Evolutionary conservation across 1,140 invertebrate genomes (phyloP), one percentile per base, ranked within the genome.

Genomic region (Pseudachorutes palmiensis): DNA sequence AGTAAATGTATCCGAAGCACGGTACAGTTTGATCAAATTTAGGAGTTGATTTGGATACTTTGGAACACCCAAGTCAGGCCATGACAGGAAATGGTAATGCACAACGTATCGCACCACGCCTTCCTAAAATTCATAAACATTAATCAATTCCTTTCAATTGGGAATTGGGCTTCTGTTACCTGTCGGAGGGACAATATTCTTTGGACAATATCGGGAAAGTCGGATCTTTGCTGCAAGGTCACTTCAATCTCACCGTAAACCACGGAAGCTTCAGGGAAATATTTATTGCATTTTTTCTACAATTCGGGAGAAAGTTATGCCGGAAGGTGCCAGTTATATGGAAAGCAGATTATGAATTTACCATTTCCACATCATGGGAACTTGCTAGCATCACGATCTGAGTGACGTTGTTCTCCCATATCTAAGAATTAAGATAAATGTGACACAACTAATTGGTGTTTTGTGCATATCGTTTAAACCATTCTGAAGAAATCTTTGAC

Each of bases 31-130:
- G 29, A 63, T 63, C 3, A 63, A 24, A 48, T 45, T 36, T 2
- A 63, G 33, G 14, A 63, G 3, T 29, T 63, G 61, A 29, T 22
- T 22, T 45, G 61, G 61, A 48, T 63, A 30, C 5, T 24, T 19
- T 26, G 61, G 61, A 5, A 41, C 61, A 19, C 22, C 61, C 3
- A 63, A 14, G 41, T 63, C 61, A 31, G 61, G 61, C 61, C 61
- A 63, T 41, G 61, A 36, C 24, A 31, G 14, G 29, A 63, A 63
- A 28, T 63, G 61, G 24, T 41, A 45, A 26, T 63, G 61, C 3
- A 41, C 41, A 24, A 63, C 5, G 12, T 61, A 9, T 2, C 59
- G 16, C 22, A 9, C 24, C 24, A 14, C 51, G 24, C 24, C 51
- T 12, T 24, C 51, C 51, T 55, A 55, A 26, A 55, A 26, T n/a